Percentiles rank a stretch among this genome's conserved stretches.
Conservation (phyloP, 2,113 vertebrate genomes). For the Thomomys bottae region DNA sequence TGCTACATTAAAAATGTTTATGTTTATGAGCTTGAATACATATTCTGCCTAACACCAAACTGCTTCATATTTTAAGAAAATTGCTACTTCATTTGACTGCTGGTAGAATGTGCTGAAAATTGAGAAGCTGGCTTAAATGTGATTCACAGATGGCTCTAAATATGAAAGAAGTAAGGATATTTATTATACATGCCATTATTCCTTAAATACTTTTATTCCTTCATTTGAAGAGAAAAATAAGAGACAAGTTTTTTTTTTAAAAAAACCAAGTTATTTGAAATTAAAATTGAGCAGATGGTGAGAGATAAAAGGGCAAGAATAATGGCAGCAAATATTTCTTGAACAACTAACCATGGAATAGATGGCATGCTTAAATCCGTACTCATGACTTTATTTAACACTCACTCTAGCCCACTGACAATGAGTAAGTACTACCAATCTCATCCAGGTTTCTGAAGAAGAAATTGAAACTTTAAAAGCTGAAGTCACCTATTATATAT, state of each 20-base stretch:
- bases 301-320: background rate
- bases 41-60: slow-evolving; percentile 63
- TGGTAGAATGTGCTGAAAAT: slow-evolving; percentile 71
- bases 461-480: background rate
- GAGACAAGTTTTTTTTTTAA: slow-evolving; percentile 37
- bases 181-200: slow-evolving; percentile 46
- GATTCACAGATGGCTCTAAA: slow-evolving; percentile 67
- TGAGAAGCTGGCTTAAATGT: slow-evolving; percentile 57
- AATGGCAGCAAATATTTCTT: background rate
- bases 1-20: slow-evolving; percentile 72
- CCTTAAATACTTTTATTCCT: slow-evolving; percentile 56
- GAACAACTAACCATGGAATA: background rate
- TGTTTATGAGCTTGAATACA: slow-evolving; percentile 72
- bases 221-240: slow-evolving; percentile 65
- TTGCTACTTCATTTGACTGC: slow-evolving; percentile 75
- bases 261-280: slow-evolving; percentile 42
- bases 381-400: background rate
- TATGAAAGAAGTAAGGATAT: slow-evolving; percentile 34
- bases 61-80: slow-evolving; percentile 77
- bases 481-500: background rate
- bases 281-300: slow-evolving; percentile 37
- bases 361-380: background rate
- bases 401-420: no score
- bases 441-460: background rate
- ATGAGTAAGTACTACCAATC: background rate